A percentile compares a stretch with the other conserved stretches of the same genome.
Conservation (phyloP, 2,888 invertebrate species). For the Sinotaia quadrata region DNA sequence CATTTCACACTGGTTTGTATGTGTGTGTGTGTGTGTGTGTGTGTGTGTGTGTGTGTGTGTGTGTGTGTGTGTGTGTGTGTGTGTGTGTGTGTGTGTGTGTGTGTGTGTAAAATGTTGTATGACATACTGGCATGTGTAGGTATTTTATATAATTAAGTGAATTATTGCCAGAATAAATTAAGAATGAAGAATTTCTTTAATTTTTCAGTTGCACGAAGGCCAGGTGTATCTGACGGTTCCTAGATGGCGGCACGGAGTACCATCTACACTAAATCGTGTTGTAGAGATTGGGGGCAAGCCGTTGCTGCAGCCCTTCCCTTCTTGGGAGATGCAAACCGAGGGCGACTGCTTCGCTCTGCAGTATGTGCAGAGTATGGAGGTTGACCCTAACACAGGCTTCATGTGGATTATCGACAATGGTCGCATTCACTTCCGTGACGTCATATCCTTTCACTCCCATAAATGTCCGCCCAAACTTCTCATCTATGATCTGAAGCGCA, state of each 20-base stretch:
- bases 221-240: slow-evolving; percentile 57
- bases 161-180: too few species aligned
- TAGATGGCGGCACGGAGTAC: slow-evolving; percentile 51
- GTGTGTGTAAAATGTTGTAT: background rate
- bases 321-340: slow-evolving; percentile 51
- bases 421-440: slow-evolving; percentile 27
- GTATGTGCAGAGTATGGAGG: slow-evolving; percentile 59
- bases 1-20: background rate
- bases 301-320: slow-evolving; percentile 50
- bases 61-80: slow-evolving; percentile 5
- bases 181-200: too few species aligned
- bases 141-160: background rate
- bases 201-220: slow-evolving; percentile 42
- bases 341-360: slow-evolving; percentile 61
- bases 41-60: background rate
- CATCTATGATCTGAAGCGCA: slow-evolving; percentile 49
- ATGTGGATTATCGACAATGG: slow-evolving; percentile 63
- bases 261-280: slow-evolving; percentile 51
- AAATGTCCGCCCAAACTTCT: slow-evolving; percentile 58
- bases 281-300: slow-evolving; percentile 35
- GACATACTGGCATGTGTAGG: background rate
- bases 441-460: slow-evolving; percentile 14
- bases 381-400: slow-evolving; percentile 55
- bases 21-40: slow-evolving; percentile 8
- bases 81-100: slow-evolving; percentile 11